phyloP scores from a whole-genome alignment of 1,140 invertebrate genomes.

The Brachionus paranguensis region DNA sequence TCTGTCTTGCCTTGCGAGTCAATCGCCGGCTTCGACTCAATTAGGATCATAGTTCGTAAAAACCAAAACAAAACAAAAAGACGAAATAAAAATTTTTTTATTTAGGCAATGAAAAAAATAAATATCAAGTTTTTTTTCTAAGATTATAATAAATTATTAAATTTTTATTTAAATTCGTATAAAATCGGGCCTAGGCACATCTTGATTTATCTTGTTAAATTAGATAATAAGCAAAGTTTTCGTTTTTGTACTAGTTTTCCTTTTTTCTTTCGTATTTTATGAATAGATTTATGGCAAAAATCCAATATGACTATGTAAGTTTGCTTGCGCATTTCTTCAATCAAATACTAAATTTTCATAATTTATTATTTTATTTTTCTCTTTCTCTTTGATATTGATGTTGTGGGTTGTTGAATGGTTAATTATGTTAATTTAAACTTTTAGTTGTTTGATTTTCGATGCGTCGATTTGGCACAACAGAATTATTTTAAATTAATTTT shows the following conservation, averaged over 20 bases:
- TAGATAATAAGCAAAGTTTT: not conserved
- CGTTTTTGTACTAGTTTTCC: not conserved
- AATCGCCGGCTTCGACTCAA: not conserved
- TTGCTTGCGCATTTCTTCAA: not conserved
- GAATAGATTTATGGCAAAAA: not conserved
- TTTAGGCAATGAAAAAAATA: not conserved
- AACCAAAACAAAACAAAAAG: constrained; percentile 2
- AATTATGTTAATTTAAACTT: not conserved
- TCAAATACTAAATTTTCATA: not conserved
- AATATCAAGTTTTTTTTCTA: constrained; percentile 3
- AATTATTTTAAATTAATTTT: not conserved
- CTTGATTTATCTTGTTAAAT: constrained; percentile 15
- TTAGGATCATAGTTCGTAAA: not conserved
- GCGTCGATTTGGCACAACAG: not conserved
- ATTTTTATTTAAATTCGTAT: not conserved
- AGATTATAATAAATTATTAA: constrained; percentile 31
- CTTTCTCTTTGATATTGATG: not conserved
- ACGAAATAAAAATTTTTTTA: constrained; percentile 12
- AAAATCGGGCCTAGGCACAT: not conserved
- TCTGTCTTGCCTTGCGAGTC: not conserved
- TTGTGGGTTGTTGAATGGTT: not conserved
- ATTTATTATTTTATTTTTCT: constrained; percentile 3
- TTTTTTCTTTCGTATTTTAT: not conserved
- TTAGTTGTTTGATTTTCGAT: not conserved
- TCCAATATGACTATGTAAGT: not conserved